A percentile compares a stretch with the other conserved stretches of the same genome.
Evolutionary conservation across 64 coral and sea anemone genomes (phyloP).

Genomic region (Trachythela sp.): DNA sequence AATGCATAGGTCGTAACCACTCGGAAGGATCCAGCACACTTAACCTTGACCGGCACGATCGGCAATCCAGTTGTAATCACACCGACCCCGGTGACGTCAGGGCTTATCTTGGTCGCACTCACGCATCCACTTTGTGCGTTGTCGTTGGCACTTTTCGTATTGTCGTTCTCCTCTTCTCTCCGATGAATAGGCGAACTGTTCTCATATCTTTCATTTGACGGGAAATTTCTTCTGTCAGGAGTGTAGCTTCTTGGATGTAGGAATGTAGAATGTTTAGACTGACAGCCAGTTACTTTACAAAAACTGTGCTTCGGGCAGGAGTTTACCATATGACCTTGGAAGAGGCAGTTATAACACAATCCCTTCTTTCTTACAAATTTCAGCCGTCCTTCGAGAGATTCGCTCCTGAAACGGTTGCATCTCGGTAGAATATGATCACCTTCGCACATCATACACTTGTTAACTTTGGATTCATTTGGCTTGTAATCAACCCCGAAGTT

Average conservation of each 20-base stretch:
- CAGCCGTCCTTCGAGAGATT: too few relatives aligned
- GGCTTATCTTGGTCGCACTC: neutral
- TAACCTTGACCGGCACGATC: neutral
- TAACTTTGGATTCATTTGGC: neutral
- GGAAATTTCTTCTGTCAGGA: too few relatives aligned
- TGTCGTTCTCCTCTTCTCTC: too few relatives aligned
- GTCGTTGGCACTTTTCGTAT: neutral
- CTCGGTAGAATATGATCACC: neutral
- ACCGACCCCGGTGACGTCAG: neutral
- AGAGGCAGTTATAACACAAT: too few relatives aligned
- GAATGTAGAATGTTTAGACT: neutral
- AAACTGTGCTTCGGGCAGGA: too few relatives aligned
- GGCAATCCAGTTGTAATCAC: neutral
- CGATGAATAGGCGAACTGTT: too few relatives aligned
- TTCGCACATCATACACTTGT: neutral
- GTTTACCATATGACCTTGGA: too few relatives aligned
- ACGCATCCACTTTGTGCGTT: neutral
- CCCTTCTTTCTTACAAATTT: too few relatives aligned
- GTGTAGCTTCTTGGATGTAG: neutral
- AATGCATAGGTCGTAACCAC: neutral
- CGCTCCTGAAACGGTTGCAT: neutral
- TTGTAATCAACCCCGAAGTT: neutral
- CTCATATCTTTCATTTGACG: too few relatives aligned
- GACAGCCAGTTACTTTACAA: too few relatives aligned
- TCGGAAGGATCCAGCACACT: neutral